Evolutionary conservation across 2,797 vertebrate species (phyloP).

Genomic region (Acropternis orthonyx): DNA sequence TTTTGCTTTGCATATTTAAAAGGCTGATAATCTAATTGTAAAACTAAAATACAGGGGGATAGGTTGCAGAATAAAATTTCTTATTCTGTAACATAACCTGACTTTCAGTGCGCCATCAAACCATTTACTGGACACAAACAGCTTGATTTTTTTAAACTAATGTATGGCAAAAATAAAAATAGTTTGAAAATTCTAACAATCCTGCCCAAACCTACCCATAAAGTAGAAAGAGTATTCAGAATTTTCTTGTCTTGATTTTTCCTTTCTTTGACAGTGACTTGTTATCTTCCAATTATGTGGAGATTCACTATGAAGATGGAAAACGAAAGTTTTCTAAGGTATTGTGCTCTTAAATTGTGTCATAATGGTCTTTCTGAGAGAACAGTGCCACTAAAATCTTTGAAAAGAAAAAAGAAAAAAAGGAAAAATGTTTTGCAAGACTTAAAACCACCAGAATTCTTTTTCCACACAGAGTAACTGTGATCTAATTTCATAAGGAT

Average conservation of each 20-base stretch:
- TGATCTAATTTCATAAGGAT: not conserved
- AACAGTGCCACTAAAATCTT: not conserved
- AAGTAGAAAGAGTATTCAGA: not conserved
- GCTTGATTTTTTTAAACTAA: not conserved
- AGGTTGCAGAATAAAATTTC: not conserved
- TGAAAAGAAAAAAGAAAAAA: not conserved
- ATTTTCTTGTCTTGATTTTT: constrained; percentile 15
- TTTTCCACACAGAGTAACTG: not conserved
- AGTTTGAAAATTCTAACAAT: not conserved
- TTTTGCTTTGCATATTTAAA: not conserved
- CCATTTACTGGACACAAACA: not conserved
- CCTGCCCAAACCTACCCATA: accelerated
- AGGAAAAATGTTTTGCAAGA: not conserved
- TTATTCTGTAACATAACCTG: not conserved
- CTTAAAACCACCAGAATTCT: not conserved
- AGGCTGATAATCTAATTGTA: not conserved
- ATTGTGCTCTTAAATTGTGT: constrained; percentile 35
- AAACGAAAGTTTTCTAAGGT: constrained; percentile 92
- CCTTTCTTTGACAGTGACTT: constrained; percentile 85
- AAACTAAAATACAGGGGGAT: not conserved
- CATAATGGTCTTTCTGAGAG: not conserved
- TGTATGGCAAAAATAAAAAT: not conserved
- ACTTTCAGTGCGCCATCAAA: not conserved
- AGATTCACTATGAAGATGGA: constrained; percentile 92
- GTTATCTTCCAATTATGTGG: constrained; percentile 93